Percentiles rank a stretch among this genome's conserved stretches.
Conservation (phyloP, 2,888 invertebrate species). For the Glaucopsyche alexis region DNA sequence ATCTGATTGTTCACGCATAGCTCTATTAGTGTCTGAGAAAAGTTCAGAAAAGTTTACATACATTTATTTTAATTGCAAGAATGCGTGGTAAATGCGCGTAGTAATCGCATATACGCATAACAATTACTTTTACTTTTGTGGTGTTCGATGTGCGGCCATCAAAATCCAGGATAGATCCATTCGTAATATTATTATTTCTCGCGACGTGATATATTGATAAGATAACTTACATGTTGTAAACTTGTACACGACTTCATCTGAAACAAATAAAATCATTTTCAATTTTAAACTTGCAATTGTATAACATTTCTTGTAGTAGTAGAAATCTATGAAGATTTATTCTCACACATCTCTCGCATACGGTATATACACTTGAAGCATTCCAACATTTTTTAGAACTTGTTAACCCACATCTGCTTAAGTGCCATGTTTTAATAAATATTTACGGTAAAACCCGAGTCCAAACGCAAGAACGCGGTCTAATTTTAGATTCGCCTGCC, state of each 20-base stretch:
- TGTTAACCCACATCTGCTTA: no score
- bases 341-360: background rate
- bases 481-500: constrained; percentile 63
- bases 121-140: background rate
- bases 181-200: no score
- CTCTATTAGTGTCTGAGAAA: background rate
- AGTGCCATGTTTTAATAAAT: no score
- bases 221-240: constrained; percentile 1
- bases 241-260: constrained; percentile 1
- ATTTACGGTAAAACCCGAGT: constrained; percentile 9
- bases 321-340: background rate
- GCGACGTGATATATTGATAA: background rate
- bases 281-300: background rate
- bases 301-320: no score
- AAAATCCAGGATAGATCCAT: no score
- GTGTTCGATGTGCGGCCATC: no score
- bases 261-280: background rate
- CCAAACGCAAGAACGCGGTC: constrained; percentile 56
- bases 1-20: background rate
- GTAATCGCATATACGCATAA: background rate
- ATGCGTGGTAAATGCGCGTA: background rate
- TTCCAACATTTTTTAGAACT: background rate
- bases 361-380: background rate
- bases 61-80: background rate
- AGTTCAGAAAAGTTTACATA: background rate